A percentile compares a stretch with the other conserved stretches of the same genome.
Conservation (phyloP, 1,140 invertebrate genomes). For the Leptestheria dahalacensis region DNA sequence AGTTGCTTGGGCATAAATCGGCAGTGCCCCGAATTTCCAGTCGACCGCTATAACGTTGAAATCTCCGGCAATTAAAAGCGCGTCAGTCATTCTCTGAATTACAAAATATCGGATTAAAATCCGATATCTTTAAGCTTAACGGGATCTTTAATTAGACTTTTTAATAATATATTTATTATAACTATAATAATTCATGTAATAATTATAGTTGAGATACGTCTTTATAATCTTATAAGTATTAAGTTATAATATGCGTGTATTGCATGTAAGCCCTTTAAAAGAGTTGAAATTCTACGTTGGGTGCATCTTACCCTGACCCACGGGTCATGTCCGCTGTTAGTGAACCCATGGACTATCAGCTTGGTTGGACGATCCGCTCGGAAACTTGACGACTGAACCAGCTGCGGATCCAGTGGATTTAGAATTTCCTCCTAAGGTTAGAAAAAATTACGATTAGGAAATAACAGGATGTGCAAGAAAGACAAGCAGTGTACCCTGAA, state of each 20-base stretch:
- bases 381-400: background rate
- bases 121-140: no score
- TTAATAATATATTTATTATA: no score
- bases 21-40: conserved; percentile 50
- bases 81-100: background rate
- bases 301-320: background rate
- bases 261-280: no score
- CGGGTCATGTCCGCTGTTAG: background rate
- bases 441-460: background rate
- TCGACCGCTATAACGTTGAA: conserved; percentile 72
- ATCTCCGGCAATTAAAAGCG: conserved; percentile 44
- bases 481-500: background rate
- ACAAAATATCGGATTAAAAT: background rate
- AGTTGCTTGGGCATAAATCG: conserved; percentile 36
- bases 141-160: no score
- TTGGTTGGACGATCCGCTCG: background rate
- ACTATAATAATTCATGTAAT: conserved; percentile 30
- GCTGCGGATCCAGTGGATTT: background rate
- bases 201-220: background rate
- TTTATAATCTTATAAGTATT: background rate
- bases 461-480: no score
- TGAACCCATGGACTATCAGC: background rate
- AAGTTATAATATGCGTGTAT: no score
- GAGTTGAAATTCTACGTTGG: no score
- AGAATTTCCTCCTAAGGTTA: background rate